Conservation (phyloP, 2,113 vertebrate species). For the Globicephala melas region DNA sequence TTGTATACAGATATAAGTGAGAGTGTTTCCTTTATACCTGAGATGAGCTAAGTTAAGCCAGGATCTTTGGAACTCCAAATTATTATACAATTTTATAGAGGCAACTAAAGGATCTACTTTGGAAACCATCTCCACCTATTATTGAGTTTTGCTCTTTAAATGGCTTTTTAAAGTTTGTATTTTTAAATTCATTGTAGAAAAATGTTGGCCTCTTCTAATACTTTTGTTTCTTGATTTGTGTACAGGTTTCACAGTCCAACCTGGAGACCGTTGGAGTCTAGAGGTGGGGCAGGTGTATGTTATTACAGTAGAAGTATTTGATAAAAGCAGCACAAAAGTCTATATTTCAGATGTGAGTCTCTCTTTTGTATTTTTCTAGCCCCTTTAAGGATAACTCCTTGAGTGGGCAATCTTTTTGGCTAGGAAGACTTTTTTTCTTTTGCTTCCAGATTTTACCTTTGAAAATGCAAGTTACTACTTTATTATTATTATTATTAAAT, state of each 20-base stretch:
- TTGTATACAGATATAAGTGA: neutral
- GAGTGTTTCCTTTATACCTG: neutral
- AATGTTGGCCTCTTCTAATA: neutral
- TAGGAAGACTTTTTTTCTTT: neutral
- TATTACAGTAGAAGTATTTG: conserved; percentile 76
- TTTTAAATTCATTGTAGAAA: neutral
- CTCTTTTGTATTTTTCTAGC: neutral
- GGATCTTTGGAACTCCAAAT: neutral
- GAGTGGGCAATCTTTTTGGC: neutral
- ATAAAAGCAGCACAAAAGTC: conserved; percentile 74
- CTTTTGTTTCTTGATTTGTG: conserved; percentile 20
- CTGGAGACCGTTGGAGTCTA: conserved; percentile 78
- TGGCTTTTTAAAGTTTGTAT: conserved; percentile 2
- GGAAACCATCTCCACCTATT: neutral
- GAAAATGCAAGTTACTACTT: neutral
- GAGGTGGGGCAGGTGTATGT: conserved; percentile 69
- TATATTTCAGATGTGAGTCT: conserved; percentile 81
- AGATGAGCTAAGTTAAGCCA: neutral
- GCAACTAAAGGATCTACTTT: neutral
- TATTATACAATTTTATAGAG: neutral
- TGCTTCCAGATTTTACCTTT: conserved; percentile 5
- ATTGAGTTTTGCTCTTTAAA: neutral
- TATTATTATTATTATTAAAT: conserved; percentile 17
- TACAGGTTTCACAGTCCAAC: conserved; percentile 70
- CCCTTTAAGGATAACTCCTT: neutral